Evolutionary conservation across 1,140 invertebrate genomes (phyloP).

Genomic region (Drosophila sechellia): DNA sequence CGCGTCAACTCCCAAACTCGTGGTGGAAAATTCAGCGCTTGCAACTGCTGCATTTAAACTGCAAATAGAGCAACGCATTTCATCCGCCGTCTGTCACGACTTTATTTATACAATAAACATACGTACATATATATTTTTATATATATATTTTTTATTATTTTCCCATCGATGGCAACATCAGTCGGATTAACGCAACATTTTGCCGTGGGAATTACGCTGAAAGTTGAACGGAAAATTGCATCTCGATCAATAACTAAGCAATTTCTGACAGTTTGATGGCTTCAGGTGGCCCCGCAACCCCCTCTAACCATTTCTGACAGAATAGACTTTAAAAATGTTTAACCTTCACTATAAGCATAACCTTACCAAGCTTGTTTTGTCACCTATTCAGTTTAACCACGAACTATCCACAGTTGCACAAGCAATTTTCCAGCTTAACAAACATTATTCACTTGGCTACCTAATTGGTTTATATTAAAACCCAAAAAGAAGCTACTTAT

Average conservation of each 20-base stretch:
- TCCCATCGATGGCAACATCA: slow-evolving; percentile 3
- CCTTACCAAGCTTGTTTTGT: background rate
- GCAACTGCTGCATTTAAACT: slow-evolving; percentile 44
- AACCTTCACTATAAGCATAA: too few relatives aligned
- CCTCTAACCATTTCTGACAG: background rate
- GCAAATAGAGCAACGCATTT: slow-evolving; percentile 53
- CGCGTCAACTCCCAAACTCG: slow-evolving; percentile 20
- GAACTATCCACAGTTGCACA: background rate
- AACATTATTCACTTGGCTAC: too few relatives aligned
- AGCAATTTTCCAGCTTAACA: too few relatives aligned
- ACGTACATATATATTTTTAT: background rate
- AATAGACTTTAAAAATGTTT: background rate
- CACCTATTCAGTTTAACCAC: background rate
- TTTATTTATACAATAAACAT: background rate
- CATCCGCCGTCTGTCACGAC: slow-evolving; percentile 33
- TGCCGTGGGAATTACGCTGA: slow-evolving; percentile 6
- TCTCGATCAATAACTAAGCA: slow-evolving; percentile 22
- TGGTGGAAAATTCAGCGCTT: slow-evolving; percentile 11
- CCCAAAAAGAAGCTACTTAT: background rate
- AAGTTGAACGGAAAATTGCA: slow-evolving; percentile 32
- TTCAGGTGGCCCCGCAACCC: background rate
- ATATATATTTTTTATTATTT: slow-evolving; percentile 19
- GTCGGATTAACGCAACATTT: slow-evolving; percentile 26
- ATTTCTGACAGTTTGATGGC: slow-evolving; percentile 17
- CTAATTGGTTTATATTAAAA: too few relatives aligned